Evolutionary conservation across 1,140 invertebrate genomes (phyloP).

Genomic region (Drosophila burlai): DNA sequence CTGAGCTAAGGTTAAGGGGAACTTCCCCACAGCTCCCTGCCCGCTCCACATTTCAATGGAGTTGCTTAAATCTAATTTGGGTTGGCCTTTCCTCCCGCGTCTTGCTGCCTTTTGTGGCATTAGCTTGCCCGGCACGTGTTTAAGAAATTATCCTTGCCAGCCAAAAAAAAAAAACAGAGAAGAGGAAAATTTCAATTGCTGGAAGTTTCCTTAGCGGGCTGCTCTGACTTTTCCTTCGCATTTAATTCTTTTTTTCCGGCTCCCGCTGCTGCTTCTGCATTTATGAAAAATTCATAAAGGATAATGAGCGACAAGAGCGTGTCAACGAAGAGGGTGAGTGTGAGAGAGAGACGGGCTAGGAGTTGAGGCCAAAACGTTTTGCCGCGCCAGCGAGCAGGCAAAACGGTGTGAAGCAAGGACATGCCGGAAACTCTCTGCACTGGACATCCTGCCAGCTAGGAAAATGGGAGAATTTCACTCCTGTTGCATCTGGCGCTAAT

Average conservation of each 20-base stretch:
- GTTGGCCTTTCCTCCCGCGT: slow-evolving; percentile 19
- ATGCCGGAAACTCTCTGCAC: slow-evolving; percentile 40
- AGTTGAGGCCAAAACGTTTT: slow-evolving; percentile 60
- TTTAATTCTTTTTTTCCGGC: slow-evolving; percentile 22
- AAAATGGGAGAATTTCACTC: slow-evolving; percentile 10
- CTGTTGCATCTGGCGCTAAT: slow-evolving; percentile 61
- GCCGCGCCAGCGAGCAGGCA: slow-evolving; percentile 73
- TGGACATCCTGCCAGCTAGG: slow-evolving; percentile 44
- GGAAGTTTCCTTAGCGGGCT: slow-evolving; percentile 41
- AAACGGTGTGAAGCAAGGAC: slow-evolving; percentile 63
- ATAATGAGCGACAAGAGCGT: slow-evolving; percentile 82
- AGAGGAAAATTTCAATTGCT: slow-evolving; percentile 67
- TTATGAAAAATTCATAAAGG: slow-evolving; percentile 84
- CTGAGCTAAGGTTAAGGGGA: slow-evolving; percentile 65
- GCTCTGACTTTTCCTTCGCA: slow-evolving; percentile 3
- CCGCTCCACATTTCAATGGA: slow-evolving; percentile 65
- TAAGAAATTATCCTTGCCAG: slow-evolving; percentile 64
- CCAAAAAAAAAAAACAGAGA: slow-evolving; percentile 37
- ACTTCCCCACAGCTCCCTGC: background rate
- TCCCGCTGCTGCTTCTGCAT: slow-evolving; percentile 52
- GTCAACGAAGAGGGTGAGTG: slow-evolving; percentile 50
- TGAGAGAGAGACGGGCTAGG: background rate
- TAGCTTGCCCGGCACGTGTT: slow-evolving; percentile 75
- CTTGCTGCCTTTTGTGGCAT: slow-evolving; percentile 56
- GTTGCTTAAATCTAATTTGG: slow-evolving; percentile 75